Conservation (phyloP, 2,797 vertebrate species). For the Denticeps clupeoides region DNA sequence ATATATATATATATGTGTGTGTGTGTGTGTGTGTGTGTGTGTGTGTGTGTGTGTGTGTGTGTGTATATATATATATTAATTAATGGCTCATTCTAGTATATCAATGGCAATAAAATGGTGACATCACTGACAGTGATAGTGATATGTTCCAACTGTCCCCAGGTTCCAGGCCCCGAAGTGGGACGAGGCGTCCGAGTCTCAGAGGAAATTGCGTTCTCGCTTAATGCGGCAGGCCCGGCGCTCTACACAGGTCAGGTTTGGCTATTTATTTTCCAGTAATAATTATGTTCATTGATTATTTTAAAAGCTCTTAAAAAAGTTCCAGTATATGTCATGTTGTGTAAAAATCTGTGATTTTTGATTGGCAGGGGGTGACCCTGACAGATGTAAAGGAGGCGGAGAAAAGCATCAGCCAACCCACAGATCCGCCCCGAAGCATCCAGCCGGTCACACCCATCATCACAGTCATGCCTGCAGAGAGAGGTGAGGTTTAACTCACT, state of each 20-base stretch:
- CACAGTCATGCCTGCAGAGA: constrained; percentile 55
- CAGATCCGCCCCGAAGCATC: constrained; percentile 43
- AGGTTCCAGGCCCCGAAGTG: constrained; percentile 78
- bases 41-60: no score
- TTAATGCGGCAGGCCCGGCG: constrained; percentile 79
- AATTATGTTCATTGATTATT: no score
- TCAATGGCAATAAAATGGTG: no score
- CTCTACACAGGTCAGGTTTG: constrained; percentile 70
- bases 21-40: not conserved
- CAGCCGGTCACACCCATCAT: constrained; percentile 59
- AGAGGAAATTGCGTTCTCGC: constrained; percentile 80
- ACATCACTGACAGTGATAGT: no score
- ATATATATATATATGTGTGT: not conserved
- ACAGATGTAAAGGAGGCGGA: constrained; percentile 83
- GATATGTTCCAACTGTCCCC: no score
- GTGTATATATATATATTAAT: no score
- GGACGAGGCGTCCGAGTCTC: constrained; percentile 84
- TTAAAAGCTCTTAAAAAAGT: no score
- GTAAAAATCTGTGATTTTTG: constrained; percentile 3
- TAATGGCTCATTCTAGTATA: no score
- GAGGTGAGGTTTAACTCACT: no score
- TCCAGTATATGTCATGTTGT: not conserved
- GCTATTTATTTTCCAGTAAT: no score
- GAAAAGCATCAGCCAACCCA: constrained; percentile 48
- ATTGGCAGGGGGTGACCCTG: constrained; percentile 73